phyloP scores from a whole-genome alignment of 2,888 invertebrate species.

The Hipparchia sbordonii region DNA sequence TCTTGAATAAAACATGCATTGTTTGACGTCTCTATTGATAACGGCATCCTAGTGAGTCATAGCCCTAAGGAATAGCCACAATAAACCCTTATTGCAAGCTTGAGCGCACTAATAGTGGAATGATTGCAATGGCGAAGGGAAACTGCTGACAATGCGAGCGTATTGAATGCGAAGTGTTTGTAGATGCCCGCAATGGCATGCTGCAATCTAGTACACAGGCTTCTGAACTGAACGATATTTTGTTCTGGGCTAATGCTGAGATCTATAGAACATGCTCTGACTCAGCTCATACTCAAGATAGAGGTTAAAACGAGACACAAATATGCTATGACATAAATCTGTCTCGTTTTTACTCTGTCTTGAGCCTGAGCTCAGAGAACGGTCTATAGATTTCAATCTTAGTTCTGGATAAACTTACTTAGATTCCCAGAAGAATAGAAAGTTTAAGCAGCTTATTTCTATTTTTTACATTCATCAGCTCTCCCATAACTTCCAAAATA shows the following conservation, averaged over 20 bases:
- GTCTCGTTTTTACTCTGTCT: too few species aligned
- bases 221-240: not conserved
- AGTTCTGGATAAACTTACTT: not conserved
- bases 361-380: too few species aligned
- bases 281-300: too few species aligned
- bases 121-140: conserved; percentile 26
- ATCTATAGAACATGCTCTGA: too few species aligned
- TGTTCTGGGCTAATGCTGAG: not conserved
- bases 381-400: too few species aligned
- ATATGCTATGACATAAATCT: too few species aligned
- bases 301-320: too few species aligned
- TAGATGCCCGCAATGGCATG: conserved; percentile 2
- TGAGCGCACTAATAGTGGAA: conserved; percentile 24
- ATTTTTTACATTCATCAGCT: not conserved
- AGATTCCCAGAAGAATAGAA: not conserved
- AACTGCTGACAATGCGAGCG: conserved; percentile 14
- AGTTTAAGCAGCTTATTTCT: too few species aligned
- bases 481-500: not conserved
- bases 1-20: too few species aligned
- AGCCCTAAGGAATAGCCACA: conserved; percentile 13
- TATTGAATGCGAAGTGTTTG: conserved; percentile 23
- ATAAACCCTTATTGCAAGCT: conserved; percentile 24
- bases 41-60: not conserved
- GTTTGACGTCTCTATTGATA: not conserved
- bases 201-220: not conserved